Conservation (phyloP, 1,140 invertebrate species). For the Cydia amplana region DNA sequence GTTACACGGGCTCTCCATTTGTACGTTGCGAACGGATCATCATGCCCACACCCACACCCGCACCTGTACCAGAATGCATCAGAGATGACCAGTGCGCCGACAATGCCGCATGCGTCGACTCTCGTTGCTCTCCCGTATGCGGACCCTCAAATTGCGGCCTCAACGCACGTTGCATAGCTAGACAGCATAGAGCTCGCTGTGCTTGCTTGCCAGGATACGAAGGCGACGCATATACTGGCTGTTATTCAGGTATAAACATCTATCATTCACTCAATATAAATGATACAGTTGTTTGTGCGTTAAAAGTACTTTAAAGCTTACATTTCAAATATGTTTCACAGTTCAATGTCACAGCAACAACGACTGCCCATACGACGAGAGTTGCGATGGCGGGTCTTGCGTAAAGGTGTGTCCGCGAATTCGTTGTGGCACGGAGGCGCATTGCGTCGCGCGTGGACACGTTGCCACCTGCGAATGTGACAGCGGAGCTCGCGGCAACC, state of each 20-base stretch:
- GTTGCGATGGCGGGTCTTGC: slow-evolving; percentile 92
- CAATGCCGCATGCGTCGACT: slow-evolving; percentile 90
- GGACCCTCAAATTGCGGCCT: slow-evolving; percentile 85
- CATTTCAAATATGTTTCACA: slow-evolving; percentile 61
- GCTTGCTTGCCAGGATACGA: slow-evolving; percentile 90
- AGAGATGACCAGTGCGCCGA: slow-evolving; percentile 91
- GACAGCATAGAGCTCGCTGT: slow-evolving; percentile 90
- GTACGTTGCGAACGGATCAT: slow-evolving; percentile 83
- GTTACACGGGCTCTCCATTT: slow-evolving; percentile 89
- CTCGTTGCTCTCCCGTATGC: slow-evolving; percentile 90
- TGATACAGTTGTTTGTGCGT: slow-evolving; percentile 13
- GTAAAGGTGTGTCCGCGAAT: slow-evolving; percentile 88
- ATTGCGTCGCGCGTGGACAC: slow-evolving; percentile 88
- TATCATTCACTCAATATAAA: slow-evolving; percentile 14
- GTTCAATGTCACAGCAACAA: slow-evolving; percentile 92
- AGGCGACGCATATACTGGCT: slow-evolving; percentile 90
- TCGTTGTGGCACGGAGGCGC: slow-evolving; percentile 90
- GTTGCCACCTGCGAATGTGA: slow-evolving; percentile 89
- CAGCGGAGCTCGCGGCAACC: slow-evolving; percentile 86
- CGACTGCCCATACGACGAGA: slow-evolving; percentile 90
- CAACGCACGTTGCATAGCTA: slow-evolving; percentile 90
- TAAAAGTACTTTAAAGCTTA: slow-evolving; percentile 34
- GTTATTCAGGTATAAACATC: slow-evolving; percentile 83
- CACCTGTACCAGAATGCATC: slow-evolving; percentile 87
- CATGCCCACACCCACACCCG: slow-evolving; percentile 60